Evolutionary conservation across 2,888 invertebrate genomes (phyloP).

Genomic region (Drosophila subsilvestris): DNA sequence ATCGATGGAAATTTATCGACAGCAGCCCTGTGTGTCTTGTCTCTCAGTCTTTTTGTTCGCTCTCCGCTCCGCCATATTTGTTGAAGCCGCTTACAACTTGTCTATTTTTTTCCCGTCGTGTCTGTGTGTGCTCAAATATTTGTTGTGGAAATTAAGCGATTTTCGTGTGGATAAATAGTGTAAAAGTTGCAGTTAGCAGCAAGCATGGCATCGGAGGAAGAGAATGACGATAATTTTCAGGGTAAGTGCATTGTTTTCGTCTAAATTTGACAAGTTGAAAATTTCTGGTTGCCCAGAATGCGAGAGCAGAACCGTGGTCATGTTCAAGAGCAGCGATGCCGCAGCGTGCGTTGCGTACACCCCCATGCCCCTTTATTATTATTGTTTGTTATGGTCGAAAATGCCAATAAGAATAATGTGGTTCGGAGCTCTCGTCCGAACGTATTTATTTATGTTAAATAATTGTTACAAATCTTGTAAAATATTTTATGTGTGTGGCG

Average conservation of each 20-base stretch:
- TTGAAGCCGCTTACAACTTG: slow-evolving; percentile 47
- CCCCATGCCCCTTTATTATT: slow-evolving; percentile 53
- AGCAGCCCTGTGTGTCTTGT: slow-evolving; percentile 28
- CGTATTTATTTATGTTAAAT: neutral
- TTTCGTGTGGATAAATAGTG: slow-evolving; percentile 68
- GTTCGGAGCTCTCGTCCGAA: neutral
- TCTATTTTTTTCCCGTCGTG: slow-evolving; percentile 75
- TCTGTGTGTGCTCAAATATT: slow-evolving; percentile 75
- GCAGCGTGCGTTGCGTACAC: slow-evolving; percentile 62
- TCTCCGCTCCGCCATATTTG: slow-evolving; percentile 71
- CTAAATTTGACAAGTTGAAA: slow-evolving; percentile 51
- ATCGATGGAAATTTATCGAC: neutral
- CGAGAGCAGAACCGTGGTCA: slow-evolving; percentile 75
- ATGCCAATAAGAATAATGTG: slow-evolving; percentile 15
- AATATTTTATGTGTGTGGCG: slow-evolving; percentile 57
- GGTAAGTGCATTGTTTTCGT: slow-evolving; percentile 86
- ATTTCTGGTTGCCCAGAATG: slow-evolving; percentile 56
- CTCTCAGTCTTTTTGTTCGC: slow-evolving; percentile 35
- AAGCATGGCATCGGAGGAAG: slow-evolving; percentile 93
- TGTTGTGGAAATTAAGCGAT: slow-evolving; percentile 70
- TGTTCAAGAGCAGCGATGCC: slow-evolving; percentile 69
- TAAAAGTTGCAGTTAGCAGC: slow-evolving; percentile 64
- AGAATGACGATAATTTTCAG: slow-evolving; percentile 93
- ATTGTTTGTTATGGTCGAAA: slow-evolving; percentile 38
- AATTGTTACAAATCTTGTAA: slow-evolving; percentile 37